Evolutionary conservation across 2,797 vertebrate genomes (phyloP).

Genomic region (Clarias platycephalus): DNA sequence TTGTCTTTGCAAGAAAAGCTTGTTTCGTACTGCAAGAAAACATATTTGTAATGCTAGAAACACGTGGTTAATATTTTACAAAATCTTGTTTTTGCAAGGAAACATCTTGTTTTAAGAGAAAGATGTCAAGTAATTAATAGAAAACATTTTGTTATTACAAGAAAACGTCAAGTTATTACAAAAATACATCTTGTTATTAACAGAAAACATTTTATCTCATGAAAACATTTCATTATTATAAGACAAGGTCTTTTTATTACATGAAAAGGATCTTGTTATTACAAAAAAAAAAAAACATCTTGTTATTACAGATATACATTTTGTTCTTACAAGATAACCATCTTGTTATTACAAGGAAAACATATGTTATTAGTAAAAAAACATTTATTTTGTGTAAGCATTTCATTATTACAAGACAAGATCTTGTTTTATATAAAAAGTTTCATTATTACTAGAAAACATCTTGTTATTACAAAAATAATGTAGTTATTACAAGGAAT

Average conservation of each 20-base stretch:
- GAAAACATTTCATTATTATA: background rate
- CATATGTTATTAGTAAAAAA: background rate
- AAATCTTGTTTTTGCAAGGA: background rate
- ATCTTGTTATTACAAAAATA: background rate
- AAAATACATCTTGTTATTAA: background rate
- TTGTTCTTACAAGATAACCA: background rate
- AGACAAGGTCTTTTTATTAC: background rate
- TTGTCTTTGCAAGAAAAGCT: no score
- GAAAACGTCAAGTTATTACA: background rate
- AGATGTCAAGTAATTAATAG: no score
- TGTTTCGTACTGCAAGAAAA: no score
- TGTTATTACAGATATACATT: no score
- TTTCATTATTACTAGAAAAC: background rate
- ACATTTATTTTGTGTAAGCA: no score
- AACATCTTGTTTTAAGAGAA: no score
- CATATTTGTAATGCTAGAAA: background rate
- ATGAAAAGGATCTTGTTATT: background rate
- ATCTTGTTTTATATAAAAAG: background rate
- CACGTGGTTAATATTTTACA: background rate
- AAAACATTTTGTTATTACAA: background rate
- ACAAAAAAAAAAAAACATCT: background rate
- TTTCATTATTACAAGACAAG: background rate
- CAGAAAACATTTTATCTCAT: background rate
- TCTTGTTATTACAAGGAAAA: background rate
- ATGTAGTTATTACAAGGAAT: background rate